Percentiles rank a stretch among this genome's conserved stretches.
These are phyloP conservation scores for Chymomyza caudatula DNA, from an alignment of 2,888 invertebrate genomes.

Conservation along the genomic window DNA sequence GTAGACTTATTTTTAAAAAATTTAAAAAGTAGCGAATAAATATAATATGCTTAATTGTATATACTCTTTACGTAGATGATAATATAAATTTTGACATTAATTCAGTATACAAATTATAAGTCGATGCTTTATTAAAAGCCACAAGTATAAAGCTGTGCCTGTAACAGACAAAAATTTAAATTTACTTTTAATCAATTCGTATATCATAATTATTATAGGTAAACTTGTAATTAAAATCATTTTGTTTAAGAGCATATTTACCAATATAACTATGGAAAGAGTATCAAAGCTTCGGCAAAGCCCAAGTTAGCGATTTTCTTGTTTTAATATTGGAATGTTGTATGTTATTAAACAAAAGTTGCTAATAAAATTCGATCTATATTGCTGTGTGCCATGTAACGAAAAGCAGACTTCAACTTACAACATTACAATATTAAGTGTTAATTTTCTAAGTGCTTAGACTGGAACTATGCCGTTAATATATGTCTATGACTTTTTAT, in stretches of 20 bases:
- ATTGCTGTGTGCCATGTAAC: neutral
- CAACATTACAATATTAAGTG: neutral
- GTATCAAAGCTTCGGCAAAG: neutral
- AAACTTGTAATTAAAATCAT: too few species aligned
- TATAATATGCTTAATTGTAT: conserved; percentile 1
- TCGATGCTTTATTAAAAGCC: too few species aligned
- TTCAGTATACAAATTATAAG: too few species aligned
- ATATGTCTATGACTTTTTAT: conserved; percentile 55
- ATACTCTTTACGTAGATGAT: neutral
- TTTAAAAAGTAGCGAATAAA: conserved; percentile 19
- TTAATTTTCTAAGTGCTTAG: conserved; percentile 45
- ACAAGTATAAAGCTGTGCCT: too few species aligned
- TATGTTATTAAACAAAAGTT: neutral
- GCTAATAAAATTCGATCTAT: neutral
- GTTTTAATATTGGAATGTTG: neutral
- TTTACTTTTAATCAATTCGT: too few species aligned
- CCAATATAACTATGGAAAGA: neutral
- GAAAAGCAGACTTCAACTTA: neutral
- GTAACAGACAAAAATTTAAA: too few species aligned
- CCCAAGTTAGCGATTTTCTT: neutral
- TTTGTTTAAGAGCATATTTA: too few species aligned
- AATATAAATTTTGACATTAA: neutral
- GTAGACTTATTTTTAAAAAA: conserved; percentile 53
- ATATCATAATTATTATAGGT: too few species aligned
- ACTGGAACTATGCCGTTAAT: conserved; percentile 50